Base-by-base conservation (phyloP, 2,888 invertebrate species). In the Gandaritis pyraliata region DNA sequence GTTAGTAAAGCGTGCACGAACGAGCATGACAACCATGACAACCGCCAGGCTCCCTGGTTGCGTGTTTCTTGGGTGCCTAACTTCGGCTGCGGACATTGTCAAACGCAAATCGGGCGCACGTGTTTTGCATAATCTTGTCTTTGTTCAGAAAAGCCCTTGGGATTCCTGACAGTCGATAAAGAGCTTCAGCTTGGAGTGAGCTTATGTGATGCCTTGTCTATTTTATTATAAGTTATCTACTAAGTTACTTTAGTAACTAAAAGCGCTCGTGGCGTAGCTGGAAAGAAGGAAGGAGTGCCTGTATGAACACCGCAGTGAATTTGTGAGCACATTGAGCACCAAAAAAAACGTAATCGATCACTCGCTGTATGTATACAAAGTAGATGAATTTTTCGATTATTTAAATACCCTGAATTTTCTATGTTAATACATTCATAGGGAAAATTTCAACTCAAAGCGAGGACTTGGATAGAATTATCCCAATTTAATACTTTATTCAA, bases 51-150 rank as follows among this genome's bases (percentile, higher is more conserved):
- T 52, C 52, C 29, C 13, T 52, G 41, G 52, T 30, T 43, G 29
- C 12, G 41, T 29, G 13, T 15, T 52, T 52, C 52, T 15, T 52
- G 1, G 30, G 41, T 16, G 10, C 16, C 13, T 43, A 43, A 52
- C 41, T 43, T 52, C 41, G 8, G 13, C 29, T 18, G 43, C 29
- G 52, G 52, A 43, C 41, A 43, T 52, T 43, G 52, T 52, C 41
- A 43, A 30, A 52, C 52, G 52, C 52, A 52, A 52, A 52, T 52
- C 41, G 52, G 39, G 41, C 29, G 41, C 15, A 15, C 52, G 43
- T 52, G 41, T 43, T 30, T 43, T 43, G 52, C 52, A 52, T 52
- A 43, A 52, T 43, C 49, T 36, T 41, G 13, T 41, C 30, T 43
- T 11, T 41, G 29, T 43, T 52, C 52, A 15, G 39, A 30, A 52